Evolutionary conservation across 2,797 vertebrate species (phyloP).

Genomic region (Danio jaintianensis): DNA sequence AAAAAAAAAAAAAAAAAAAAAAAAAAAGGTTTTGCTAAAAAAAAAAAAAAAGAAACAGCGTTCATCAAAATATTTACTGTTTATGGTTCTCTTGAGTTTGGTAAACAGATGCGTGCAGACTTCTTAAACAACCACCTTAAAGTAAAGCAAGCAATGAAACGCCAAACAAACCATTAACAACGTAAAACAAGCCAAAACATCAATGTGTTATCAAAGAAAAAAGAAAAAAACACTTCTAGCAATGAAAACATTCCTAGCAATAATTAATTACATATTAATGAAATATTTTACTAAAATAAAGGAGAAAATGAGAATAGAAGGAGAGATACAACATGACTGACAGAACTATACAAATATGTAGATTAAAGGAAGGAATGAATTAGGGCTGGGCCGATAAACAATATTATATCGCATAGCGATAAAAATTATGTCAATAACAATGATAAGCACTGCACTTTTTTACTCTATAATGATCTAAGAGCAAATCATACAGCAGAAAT

Average conservation of each 20-base stretch:
- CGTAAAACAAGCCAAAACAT: not conserved
- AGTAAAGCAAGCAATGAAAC: not conserved
- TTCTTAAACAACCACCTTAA: not conserved
- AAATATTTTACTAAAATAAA: not conserved
- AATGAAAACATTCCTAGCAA: too few relatives aligned
- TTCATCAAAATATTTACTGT: conserved; percentile 16
- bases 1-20: not conserved
- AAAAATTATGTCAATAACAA: too few relatives aligned
- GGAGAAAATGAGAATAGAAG: not conserved
- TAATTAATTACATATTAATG: too few relatives aligned
- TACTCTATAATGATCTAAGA: too few relatives aligned
- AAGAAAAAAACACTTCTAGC: too few relatives aligned
- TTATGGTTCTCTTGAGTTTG: conserved; percentile 2
- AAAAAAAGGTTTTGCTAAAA: not conserved
- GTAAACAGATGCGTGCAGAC: conserved; percentile 1
- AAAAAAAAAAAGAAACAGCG: not conserved
- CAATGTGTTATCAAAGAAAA: not conserved
- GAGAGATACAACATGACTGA: not conserved
- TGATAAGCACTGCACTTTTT: too few relatives aligned
- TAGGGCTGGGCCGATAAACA: too few relatives aligned
- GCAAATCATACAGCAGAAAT: too few relatives aligned
- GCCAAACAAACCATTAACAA: not conserved
- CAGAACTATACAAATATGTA: too few relatives aligned
- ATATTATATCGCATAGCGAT: too few relatives aligned
- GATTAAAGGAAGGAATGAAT: too few relatives aligned